Evolutionary conservation across 2,113 vertebrate species (phyloP), one percentile per base, ranked within the genome.

Genomic region (Smithornis capensis): DNA sequence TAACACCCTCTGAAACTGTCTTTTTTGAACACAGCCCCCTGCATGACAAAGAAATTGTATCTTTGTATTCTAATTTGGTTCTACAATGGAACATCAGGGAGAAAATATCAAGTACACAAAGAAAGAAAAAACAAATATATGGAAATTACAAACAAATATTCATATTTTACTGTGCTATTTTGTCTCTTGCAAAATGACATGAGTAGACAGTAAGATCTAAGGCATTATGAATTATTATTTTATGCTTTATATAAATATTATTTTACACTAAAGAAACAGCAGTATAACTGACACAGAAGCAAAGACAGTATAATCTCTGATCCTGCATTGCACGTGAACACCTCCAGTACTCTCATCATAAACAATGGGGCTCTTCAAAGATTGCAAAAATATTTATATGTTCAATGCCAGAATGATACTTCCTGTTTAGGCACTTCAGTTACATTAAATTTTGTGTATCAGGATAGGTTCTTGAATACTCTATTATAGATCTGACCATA

Each of bases 1-100:
- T 57, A 59, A 90, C 57, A 78, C 67, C 56, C 93, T 94, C 81
- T 71, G 44, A 27, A 76, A 64, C 47, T 62, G 93, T 91, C 74
- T 89, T 96, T 96, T 95, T 89, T 88, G 80, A 92, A 95, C 85
- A 67, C 77, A 91, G 75, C 87, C 56, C 38, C 53, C 60, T 49
- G 33, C 23, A 78, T 38, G 74, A 87, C 62, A 82, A 87, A 90
- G 75, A 62, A 85, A 65, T 79, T 96, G 67, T 89, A 7, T 67
- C 75, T 92, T 87, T 96, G n/a, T 78, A 59, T 77, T 68, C 67
- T 91, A 40, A 64, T 50, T 93, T 94, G 22, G 18, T 90, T 87
- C 74, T 88, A 78, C 83, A 76, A 55, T 47, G 24, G 33, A 92
- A 82, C 22, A 79, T 90, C n/a, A 87, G 45, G 35, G 83, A 75